Evolutionary conservation across 2,888 invertebrate genomes (phyloP), one percentile per base, ranked within the genome.

Genomic region (Caenorhabditis auriculariae): DNA sequence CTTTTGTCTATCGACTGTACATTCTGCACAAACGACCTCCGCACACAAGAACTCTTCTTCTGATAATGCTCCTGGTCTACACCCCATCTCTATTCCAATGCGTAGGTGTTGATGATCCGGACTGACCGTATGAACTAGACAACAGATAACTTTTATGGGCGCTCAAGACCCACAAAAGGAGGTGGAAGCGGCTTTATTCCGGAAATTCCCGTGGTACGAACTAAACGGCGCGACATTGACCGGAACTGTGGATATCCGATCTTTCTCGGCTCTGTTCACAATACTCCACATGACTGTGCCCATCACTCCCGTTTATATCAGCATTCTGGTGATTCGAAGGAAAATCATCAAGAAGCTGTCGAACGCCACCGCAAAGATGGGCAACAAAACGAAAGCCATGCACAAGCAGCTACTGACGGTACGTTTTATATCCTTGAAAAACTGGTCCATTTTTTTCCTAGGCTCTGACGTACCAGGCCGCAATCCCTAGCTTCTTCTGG

Each of bases 261-360:
- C 32, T 9, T 58, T 52, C 43, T 37, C 39, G 15, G 35, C 52
- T 29, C 42, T 58, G 53, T 52, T 43, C 35, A 41, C 52, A 9
- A 58, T 58, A 24, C 32, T 52, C 24, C 58, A 58, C 46, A 48
- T 58, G 58, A 42, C 42, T 7, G 32, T 58, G 7, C 49, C 49
- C 26, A 42, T 49, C 5, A 53, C 58, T 24, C 58, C 58, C 0
- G 44, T 53, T 5, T 49, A 49, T 6, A 42, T 48, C 12, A 26
- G 39, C 17, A 58, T 58, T 15, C 24, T 58, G 12, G 12, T 52
- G 15, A 12, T 58, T 4, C 23, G 58, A 3, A 45, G 37, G 26
- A 41, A 29, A 17, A 58, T 58, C 9, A 42, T 58, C 24, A 43
- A 26, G 9, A 47, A 28, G 19, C 29, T 58, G 42, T 6, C 32